A percentile compares a stretch with the other conserved stretches of the same genome.
Conservation (phyloP, 2,888 invertebrate species). For the Eudasyphora cyanicolor region DNA sequence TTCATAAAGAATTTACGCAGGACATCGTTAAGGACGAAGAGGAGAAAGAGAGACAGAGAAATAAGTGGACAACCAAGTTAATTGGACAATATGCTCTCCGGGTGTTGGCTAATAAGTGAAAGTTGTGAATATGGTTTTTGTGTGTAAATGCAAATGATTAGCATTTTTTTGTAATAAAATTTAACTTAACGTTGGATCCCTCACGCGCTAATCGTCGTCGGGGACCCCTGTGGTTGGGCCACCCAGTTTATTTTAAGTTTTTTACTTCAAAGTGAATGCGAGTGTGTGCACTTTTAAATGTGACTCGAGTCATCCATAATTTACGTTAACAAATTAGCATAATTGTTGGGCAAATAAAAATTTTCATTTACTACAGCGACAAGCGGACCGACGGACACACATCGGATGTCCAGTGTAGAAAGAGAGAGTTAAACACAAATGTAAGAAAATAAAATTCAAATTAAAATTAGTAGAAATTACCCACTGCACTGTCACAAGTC, state of each 20-base stretch:
- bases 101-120: background rate
- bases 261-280: slow-evolving; percentile 24
- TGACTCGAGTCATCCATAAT: slow-evolving; percentile 4
- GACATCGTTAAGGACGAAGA: background rate
- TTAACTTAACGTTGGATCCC: slow-evolving; percentile 70
- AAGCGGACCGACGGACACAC: slow-evolving; percentile 22
- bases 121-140: background rate
- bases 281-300: background rate
- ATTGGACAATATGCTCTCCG: slow-evolving; percentile 4
- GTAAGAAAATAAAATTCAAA: slow-evolving; percentile 62
- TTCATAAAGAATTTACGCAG: slow-evolving; percentile 42
- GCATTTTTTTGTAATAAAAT: slow-evolving; percentile 71
- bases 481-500: slow-evolving; percentile 10
- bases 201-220: slow-evolving; percentile 62
- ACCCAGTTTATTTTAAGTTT: slow-evolving; percentile 11
- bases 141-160: slow-evolving; percentile 54
- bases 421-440: slow-evolving; percentile 42
- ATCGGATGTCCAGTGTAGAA: slow-evolving; percentile 5
- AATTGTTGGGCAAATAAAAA: slow-evolving; percentile 77
- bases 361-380: slow-evolving; percentile 54
- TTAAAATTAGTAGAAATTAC: slow-evolving; percentile 53
- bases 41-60: background rate
- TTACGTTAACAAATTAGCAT: slow-evolving; percentile 76
- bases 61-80: slow-evolving; percentile 8
- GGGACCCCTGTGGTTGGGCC: slow-evolving; percentile 55